These are phyloP conservation scores for Maniola hyperantus DNA, from an alignment of 2,888 invertebrate genomes.

Conservation along the genomic window DNA sequence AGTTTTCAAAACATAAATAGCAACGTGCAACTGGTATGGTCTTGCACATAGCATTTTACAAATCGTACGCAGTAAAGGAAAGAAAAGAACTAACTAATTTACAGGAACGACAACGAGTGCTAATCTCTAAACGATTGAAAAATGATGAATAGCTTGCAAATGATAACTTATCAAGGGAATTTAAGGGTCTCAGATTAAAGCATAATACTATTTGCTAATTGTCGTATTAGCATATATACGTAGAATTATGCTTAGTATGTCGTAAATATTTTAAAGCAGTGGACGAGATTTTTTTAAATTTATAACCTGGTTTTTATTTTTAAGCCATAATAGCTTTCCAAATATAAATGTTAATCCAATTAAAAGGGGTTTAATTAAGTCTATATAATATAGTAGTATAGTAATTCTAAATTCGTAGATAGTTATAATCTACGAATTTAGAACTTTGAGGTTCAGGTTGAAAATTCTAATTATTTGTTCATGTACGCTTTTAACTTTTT, in stretches of 20 bases:
- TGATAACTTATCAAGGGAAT: slow-evolving; percentile 23
- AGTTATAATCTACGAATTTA: too few relatives aligned
- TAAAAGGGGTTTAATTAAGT: too few relatives aligned
- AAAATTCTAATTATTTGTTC: too few relatives aligned
- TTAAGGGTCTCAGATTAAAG: slow-evolving; percentile 21
- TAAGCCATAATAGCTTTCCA: not conserved
- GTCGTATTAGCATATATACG: not conserved
- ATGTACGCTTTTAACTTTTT: too few relatives aligned
- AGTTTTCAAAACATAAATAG: not conserved
- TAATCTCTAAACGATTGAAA: slow-evolving; percentile 12
- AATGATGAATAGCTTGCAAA: slow-evolving; percentile 17
- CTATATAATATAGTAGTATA: too few relatives aligned
- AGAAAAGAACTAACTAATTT: not conserved
- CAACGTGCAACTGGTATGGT: not conserved
- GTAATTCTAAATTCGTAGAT: too few relatives aligned
- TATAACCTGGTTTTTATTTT: not conserved
- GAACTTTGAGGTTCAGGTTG: too few relatives aligned
- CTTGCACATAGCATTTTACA: not conserved
- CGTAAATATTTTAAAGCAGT: slow-evolving; percentile 1
- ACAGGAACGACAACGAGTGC: slow-evolving; percentile 9
- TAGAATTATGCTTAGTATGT: not conserved
- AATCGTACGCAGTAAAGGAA: not conserved
- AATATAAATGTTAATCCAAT: not conserved
- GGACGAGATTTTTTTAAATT: slow-evolving; percentile 11
- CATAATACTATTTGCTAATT: slow-evolving; percentile 9